Evolutionary conservation across 2,888 invertebrate species (phyloP).

Genomic region (Phania funesta): DNA sequence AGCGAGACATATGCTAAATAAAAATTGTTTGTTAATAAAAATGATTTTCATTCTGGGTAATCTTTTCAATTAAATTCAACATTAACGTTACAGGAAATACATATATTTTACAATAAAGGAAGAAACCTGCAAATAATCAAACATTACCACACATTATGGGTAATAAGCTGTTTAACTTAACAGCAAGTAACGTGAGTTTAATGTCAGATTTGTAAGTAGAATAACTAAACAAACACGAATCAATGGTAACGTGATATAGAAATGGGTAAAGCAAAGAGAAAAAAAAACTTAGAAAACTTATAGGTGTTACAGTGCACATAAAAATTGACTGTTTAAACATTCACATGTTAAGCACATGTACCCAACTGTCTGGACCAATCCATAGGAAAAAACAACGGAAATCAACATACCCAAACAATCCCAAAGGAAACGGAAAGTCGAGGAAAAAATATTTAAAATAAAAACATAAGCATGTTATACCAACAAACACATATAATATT

Average conservation of each 20-base stretch:
- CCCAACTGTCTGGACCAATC: conserved; percentile 44
- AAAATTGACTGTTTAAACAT: conserved; percentile 35
- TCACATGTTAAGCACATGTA: conserved; percentile 25
- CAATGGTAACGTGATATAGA: conserved; percentile 28
- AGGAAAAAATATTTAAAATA: conserved; percentile 39
- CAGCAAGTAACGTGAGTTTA: conserved; percentile 47
- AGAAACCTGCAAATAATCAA: conserved; percentile 48
- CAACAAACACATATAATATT: conserved; percentile 67
- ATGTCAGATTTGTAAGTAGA: conserved; percentile 52
- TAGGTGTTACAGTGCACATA: conserved; percentile 45
- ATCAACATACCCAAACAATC: conserved; percentile 63
- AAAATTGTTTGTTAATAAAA: conserved; percentile 20
- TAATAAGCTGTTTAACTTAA: conserved; percentile 59
- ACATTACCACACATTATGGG: conserved; percentile 60
- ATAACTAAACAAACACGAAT: conserved; percentile 34
- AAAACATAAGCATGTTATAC: conserved; percentile 50
- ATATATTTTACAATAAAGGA: conserved; percentile 28
- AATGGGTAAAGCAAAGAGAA: conserved; percentile 26
- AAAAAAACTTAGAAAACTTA: conserved; percentile 30
- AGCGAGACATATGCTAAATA: neutral
- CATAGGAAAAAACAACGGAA: conserved; percentile 63
- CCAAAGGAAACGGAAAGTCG: conserved; percentile 60
- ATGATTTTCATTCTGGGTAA: conserved; percentile 26
- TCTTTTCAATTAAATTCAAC: conserved; percentile 61
- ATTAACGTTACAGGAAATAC: conserved; percentile 56